Conservation (phyloP, 37 sponge, comb jelly and placozoan species). For the Spongia lamella region DNA sequence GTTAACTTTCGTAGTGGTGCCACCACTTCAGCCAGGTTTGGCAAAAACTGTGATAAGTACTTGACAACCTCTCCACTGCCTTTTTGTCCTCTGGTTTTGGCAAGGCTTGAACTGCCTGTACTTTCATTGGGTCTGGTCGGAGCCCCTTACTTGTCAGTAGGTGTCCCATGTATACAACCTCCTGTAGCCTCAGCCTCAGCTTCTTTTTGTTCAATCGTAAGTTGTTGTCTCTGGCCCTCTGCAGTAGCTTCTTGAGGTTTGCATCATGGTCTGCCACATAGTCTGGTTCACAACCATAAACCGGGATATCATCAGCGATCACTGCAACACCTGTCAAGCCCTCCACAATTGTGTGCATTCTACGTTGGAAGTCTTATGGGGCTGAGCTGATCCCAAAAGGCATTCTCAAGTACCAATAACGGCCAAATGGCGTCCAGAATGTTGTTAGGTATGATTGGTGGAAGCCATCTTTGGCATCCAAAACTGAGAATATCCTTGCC, state of each 20-base stretch:
- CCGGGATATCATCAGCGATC: constrained; percentile 27
- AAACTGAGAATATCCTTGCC: constrained; percentile 17
- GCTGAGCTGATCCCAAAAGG: constrained; percentile 33
- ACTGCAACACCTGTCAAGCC: constrained; percentile 30
- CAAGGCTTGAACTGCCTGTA: constrained; percentile 8
- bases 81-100: no score
- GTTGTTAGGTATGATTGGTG: constrained; percentile 23
- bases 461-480: constrained; percentile 28
- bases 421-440: constrained; percentile 24
- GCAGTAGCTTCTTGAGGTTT: constrained; percentile 2
- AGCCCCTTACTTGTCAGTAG: background rate
- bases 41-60: no score
- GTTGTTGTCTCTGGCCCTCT: constrained; percentile 5
- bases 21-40: no score
- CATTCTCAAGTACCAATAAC: constrained; percentile 9
- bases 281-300: constrained; percentile 16
- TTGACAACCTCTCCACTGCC: no score
- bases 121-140: constrained; percentile 12
- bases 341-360: constrained; percentile 17
- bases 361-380: constrained; percentile 25
- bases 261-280: constrained; percentile 17
- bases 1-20: no score
- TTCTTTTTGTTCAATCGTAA: constrained; percentile 9
- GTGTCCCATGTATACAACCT: constrained; percentile 1
- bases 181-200: background rate